Conservation (phyloP, 92 coral and sea anemone species). For the Phenganax marumi region DNA sequence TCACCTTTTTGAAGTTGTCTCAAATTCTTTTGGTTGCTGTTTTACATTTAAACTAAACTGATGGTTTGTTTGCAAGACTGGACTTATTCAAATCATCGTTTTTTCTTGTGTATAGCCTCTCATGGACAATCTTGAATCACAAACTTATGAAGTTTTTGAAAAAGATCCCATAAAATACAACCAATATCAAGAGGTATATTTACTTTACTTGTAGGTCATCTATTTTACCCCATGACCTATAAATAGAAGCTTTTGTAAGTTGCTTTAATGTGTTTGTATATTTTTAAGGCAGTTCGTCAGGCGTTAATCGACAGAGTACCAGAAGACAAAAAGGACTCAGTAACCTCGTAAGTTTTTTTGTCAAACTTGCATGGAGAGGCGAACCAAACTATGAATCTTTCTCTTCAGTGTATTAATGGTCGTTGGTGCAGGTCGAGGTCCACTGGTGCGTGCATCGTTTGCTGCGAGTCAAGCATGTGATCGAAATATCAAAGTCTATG, state of each 20-base stretch:
- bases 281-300: constrained; percentile 74
- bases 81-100: not conserved
- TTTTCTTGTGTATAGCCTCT: constrained; percentile 64
- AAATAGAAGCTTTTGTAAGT: not conserved
- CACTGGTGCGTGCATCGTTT: constrained; percentile 86
- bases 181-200: constrained; percentile 81
- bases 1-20: not conserved
- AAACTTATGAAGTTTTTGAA: constrained; percentile 96
- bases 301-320: constrained; percentile 90
- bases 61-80: not conserved
- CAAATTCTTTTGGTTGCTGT: too few relatives aligned
- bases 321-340: constrained; percentile 71
- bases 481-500: constrained; percentile 75
- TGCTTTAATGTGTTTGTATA: not conserved
- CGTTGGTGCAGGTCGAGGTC: constrained; percentile 98
- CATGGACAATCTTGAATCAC: constrained; percentile 98
- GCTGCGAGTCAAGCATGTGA: constrained; percentile 80
- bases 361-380: not conserved
- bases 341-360: constrained; percentile 67
- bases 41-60: not conserved
- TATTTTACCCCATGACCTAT: not conserved
- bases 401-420: constrained; percentile 82
- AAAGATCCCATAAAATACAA: constrained; percentile 90
- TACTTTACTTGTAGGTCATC: not conserved
- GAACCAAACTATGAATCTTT: not conserved